Percentiles rank a stretch among this genome's conserved stretches.
Evolutionary conservation across 1,140 invertebrate species (phyloP).

Genomic region (Drosophila tristis): DNA sequence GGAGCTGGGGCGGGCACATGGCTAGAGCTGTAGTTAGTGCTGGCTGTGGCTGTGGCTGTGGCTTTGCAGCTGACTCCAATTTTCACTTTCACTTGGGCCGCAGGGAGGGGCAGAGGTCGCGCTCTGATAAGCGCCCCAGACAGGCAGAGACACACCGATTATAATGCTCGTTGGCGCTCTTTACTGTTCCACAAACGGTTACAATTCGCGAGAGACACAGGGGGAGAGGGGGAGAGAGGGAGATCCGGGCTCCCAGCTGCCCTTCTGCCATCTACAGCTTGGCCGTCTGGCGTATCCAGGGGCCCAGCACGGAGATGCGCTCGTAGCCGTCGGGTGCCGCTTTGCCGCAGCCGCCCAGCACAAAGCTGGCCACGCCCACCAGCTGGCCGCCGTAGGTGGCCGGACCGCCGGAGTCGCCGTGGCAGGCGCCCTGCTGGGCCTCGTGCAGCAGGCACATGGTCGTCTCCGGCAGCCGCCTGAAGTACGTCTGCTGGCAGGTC

Average conservation of each 20-base stretch:
- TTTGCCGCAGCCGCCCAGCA: constrained; percentile 56
- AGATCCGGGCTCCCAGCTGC: no score
- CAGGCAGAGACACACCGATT: background rate
- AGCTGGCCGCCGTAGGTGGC: constrained; percentile 59
- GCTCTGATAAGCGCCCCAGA: constrained; percentile 39
- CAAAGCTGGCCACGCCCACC: constrained; percentile 71
- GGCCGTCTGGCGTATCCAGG: constrained; percentile 47
- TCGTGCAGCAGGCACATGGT: constrained; percentile 70
- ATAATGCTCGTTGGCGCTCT: background rate
- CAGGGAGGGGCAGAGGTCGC: constrained; percentile 22
- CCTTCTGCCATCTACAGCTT: background rate
- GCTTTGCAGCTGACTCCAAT: constrained; percentile 22
- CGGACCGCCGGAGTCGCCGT: constrained; percentile 78
- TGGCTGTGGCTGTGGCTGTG: no score
- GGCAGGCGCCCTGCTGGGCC: constrained; percentile 64
- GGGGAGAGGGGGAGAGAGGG: background rate
- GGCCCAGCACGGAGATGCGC: constrained; percentile 67
- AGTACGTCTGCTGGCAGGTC: constrained; percentile 41
- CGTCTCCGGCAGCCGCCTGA: constrained; percentile 31
- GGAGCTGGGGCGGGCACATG: background rate
- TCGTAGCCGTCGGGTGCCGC: constrained; percentile 86
- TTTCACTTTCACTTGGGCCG: constrained; percentile 70
- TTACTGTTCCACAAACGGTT: constrained; percentile 29
- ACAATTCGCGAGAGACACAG: constrained; percentile 1
- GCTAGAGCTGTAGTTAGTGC: background rate